Conservation (phyloP, 2,113 vertebrate species). For the Urocolius indicus region DNA sequence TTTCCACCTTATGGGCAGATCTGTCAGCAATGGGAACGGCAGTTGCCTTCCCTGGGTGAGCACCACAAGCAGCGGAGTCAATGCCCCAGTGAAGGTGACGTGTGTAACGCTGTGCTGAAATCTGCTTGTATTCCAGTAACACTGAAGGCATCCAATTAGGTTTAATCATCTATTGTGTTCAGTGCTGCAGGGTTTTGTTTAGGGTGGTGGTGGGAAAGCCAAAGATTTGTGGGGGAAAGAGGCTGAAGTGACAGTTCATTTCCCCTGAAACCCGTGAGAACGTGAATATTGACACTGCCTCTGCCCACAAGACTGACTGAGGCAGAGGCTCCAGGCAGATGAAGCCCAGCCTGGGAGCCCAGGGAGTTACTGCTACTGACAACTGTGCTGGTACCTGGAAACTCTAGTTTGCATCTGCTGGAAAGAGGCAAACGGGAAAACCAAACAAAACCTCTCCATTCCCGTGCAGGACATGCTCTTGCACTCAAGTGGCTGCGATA, state of each 20-base stretch:
- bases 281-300: neutral
- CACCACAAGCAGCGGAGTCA: conserved; percentile 4
- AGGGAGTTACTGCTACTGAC: neutral
- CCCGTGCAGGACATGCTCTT: neutral
- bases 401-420: neutral
- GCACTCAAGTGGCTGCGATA: neutral
- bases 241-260: neutral
- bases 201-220: neutral
- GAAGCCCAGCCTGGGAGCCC: neutral
- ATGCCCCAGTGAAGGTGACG: neutral
- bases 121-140: conserved; percentile 18
- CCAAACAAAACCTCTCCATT: neutral
- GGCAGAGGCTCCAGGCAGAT: neutral
- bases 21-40: conserved; percentile 27
- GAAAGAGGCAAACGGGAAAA: neutral
- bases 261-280: neutral
- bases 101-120: conserved; percentile 25
- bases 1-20: conserved; percentile 55
- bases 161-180: neutral
- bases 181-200: neutral
- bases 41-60: neutral
- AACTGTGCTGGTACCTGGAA: neutral
- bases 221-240: neutral
- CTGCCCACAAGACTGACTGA: neutral
- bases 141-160: neutral